These are phyloP conservation scores for Nebria brevicollis DNA, from an alignment of 2,888 invertebrate genomes.

Conservation along the genomic window DNA sequence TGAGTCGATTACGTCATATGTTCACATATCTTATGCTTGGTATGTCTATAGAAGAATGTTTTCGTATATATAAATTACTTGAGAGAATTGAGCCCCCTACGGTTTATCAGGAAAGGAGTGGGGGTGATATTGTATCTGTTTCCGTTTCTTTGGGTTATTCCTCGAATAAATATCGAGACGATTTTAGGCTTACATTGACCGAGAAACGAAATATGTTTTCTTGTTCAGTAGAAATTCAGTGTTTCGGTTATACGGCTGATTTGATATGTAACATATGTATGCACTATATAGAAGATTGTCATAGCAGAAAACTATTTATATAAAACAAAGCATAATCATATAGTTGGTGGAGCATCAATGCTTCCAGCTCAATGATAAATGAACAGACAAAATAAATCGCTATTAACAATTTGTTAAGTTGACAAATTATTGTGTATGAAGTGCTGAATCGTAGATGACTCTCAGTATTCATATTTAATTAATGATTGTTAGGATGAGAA, in stretches of 20 bases:
- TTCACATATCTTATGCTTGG: background rate
- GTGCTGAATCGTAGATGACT: too few species aligned
- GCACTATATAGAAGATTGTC: background rate
- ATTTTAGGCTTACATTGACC: conserved; percentile 1
- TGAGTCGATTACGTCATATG: background rate
- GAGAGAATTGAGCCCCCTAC: background rate
- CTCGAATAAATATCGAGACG: background rate
- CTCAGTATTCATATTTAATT: too few species aligned
- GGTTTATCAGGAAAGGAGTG: background rate
- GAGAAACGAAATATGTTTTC: background rate
- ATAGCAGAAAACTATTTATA: background rate
- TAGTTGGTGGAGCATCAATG: too few species aligned
- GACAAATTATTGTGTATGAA: too few species aligned
- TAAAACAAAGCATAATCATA: background rate
- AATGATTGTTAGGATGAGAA: too few species aligned
- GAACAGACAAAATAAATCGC: too few species aligned
- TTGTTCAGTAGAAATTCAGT: background rate
- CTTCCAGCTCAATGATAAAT: too few species aligned
- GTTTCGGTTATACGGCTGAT: background rate
- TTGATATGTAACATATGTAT: background rate
- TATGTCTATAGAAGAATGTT: background rate
- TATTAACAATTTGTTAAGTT: too few species aligned
- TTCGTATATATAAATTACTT: background rate
- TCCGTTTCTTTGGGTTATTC: background rate
- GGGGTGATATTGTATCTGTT: background rate